These are phyloP conservation scores for Sesamia nonagrioides DNA, from an alignment of 1,140 invertebrate species.

Conservation along the genomic window DNA sequence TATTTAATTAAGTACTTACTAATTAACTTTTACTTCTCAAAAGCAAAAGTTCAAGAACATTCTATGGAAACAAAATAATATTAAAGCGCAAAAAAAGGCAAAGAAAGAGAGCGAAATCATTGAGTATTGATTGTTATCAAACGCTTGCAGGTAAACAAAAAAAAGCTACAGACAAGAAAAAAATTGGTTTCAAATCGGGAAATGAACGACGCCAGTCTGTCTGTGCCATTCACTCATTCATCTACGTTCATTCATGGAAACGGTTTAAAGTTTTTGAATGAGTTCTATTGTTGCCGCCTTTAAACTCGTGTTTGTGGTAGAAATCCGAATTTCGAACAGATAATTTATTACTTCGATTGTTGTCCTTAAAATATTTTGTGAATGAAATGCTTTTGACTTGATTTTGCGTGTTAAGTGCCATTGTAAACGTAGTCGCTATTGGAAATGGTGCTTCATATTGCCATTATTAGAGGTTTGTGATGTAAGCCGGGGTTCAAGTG, in stretches of 20 bases:
- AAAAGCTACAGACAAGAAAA: conserved; percentile 47
- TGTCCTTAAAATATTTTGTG: conserved; percentile 33
- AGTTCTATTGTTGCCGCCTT: conserved; percentile 16
- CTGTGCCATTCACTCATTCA: conserved; percentile 53
- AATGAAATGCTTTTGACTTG: conserved; percentile 37
- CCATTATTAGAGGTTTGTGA: not conserved
- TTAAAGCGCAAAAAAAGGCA: no score
- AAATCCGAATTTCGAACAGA: conserved; percentile 47
- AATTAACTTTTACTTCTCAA: no score
- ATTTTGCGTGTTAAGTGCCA: conserved; percentile 46
- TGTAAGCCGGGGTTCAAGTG: not conserved
- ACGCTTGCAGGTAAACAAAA: conserved; percentile 40
- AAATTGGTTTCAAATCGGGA: conserved; percentile 55
- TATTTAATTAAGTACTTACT: no score
- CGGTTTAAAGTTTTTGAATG: conserved; percentile 44
- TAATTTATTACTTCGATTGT: conserved; percentile 55
- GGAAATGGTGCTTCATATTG: conserved; percentile 40
- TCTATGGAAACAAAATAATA: not conserved
- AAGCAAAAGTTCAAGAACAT: no score
- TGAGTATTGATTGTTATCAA: not conserved
- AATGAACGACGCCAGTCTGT: conserved; percentile 59
- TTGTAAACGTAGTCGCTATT: conserved; percentile 21
- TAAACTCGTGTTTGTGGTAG: conserved; percentile 52
- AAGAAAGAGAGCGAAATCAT: not conserved
- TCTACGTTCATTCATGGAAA: conserved; percentile 50